Base-by-base conservation (phyloP, 2,113 vertebrate species). In the Syngnathus floridae region DNA sequence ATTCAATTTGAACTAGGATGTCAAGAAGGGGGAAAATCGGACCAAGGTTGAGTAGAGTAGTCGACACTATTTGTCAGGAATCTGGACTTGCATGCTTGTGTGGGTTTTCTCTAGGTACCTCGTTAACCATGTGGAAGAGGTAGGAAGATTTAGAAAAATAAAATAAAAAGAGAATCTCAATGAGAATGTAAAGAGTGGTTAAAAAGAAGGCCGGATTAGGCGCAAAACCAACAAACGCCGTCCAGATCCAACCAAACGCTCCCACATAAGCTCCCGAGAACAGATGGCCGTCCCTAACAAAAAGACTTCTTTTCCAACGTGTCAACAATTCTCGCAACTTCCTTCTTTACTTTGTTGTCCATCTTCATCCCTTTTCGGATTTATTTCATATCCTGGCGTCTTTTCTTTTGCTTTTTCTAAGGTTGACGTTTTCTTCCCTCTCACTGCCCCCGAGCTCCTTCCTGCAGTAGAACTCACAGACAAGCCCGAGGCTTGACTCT, bases 211-310 rank as follows among this genome's bases (percentile, higher is more conserved):
- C 55, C 35, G 8, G 16, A 38, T 58, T 37, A 60, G n/a, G n/a
- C 40, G 9, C 58, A 60, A 60, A 60, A 12, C 56, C 7, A 37
- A 58, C 56, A 58, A 37, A 37, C 16, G 17, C 1, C n/a, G 19
- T 60, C n/a, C 4, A 22, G 9, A 55, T 73, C 59, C 21, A 66
- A 41, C n/a, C 51, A 57, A 41, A 70, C 62, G 62, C 51, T 76
- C 61, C 22, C 36, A 64, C 65, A 57, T 56, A 70, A 62, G 65
- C 74, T 70, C 68, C 72, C 72, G 77, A 75, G 69, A 82, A 58
- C 74, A 76, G 67, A 76, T 74, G 62, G 70, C n/a, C 19, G 61
- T 79, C n/a, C 22, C 78, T 72, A 76, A 68, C 40, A 77, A 56
- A 16, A 26, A 67, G 19, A 71, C 5, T 11, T 55, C 65, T 57